Conservation (phyloP, 1,140 invertebrate genomes). For the Drosophila fuyamai region DNA sequence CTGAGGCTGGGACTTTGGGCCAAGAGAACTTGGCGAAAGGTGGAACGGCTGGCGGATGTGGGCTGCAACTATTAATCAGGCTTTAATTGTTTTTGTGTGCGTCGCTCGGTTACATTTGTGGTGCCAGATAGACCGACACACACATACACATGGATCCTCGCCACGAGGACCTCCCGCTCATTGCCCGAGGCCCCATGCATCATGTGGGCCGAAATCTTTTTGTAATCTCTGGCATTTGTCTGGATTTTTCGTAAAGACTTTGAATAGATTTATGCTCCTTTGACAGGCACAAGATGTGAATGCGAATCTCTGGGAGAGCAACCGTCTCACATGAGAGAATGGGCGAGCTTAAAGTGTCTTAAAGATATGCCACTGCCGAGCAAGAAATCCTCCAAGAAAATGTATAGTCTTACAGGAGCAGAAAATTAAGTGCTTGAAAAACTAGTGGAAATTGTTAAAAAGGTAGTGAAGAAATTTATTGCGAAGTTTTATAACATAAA, state of each 20-base stretch:
- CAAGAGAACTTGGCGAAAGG: constrained; percentile 72
- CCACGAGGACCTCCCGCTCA: constrained; percentile 28
- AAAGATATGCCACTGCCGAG: constrained; percentile 56
- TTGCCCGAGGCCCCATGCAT: constrained; percentile 64
- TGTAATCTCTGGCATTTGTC: constrained; percentile 83
- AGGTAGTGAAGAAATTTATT: too few species aligned
- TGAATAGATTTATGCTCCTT: constrained; percentile 81
- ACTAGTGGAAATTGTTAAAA: background rate
- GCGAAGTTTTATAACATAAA: too few species aligned
- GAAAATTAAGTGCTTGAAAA: background rate
- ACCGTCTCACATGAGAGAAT: constrained; percentile 15
- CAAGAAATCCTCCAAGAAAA: constrained; percentile 27
- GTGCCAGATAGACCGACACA: constrained; percentile 51
- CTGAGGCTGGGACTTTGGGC: constrained; percentile 2
- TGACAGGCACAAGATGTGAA: constrained; percentile 80
- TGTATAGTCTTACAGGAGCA: background rate
- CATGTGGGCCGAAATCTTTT: constrained; percentile 81
- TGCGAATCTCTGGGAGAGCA: constrained; percentile 46
- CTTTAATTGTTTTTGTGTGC: constrained; percentile 81
- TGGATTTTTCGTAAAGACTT: constrained; percentile 82
- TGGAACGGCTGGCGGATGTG: constrained; percentile 63
- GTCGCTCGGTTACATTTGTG: constrained; percentile 65
- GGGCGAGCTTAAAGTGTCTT: constrained; percentile 71
- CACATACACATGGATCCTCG: constrained; percentile 24
- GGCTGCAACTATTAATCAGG: constrained; percentile 81